Evolutionary conservation across 2,113 vertebrate species (phyloP).

Genomic region (Sinocyclocheilus anshuiensis): DNA sequence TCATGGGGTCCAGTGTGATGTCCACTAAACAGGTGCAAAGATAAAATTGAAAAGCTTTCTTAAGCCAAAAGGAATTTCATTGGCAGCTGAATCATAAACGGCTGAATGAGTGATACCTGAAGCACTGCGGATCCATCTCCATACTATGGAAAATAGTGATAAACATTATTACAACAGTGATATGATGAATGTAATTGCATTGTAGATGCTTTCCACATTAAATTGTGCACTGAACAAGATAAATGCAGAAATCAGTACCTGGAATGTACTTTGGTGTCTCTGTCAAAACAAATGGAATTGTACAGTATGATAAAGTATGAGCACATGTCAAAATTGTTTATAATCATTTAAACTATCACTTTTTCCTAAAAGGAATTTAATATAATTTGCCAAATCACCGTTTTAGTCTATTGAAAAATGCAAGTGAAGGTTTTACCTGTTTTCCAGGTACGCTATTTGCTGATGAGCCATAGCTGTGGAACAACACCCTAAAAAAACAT

Average conservation of each 20-base stretch:
- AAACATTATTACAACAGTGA: not conserved
- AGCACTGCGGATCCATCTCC: slow-evolving; percentile 59
- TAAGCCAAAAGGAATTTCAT: not conserved
- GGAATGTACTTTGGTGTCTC: slow-evolving; percentile 60
- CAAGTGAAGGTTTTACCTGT: slow-evolving; percentile 37
- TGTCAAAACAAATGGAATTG: slow-evolving; percentile 40
- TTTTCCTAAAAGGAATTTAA: not conserved
- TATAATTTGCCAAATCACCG: not conserved
- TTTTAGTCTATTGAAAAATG: not conserved
- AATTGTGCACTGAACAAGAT: not conserved
- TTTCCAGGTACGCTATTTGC: slow-evolving; percentile 59
- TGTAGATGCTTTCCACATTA: not conserved
- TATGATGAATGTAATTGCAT: not conserved
- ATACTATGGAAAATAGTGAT: slow-evolving; percentile 44
- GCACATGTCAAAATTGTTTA: not conserved
- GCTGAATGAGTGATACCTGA: slow-evolving; percentile 47
- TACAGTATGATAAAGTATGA: not conserved
- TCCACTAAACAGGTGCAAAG: slow-evolving; percentile 37
- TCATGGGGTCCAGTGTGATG: slow-evolving; percentile 61
- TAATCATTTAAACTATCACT: not conserved
- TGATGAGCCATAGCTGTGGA: slow-evolving; percentile 57
- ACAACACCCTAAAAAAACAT: slow-evolving; percentile 42
- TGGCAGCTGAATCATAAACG: not conserved
- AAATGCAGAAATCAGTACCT: slow-evolving; percentile 49
- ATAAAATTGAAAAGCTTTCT: not conserved